phyloP scores from a whole-genome alignment of 2,888 invertebrate genomes.

The Morpho helenor region DNA sequence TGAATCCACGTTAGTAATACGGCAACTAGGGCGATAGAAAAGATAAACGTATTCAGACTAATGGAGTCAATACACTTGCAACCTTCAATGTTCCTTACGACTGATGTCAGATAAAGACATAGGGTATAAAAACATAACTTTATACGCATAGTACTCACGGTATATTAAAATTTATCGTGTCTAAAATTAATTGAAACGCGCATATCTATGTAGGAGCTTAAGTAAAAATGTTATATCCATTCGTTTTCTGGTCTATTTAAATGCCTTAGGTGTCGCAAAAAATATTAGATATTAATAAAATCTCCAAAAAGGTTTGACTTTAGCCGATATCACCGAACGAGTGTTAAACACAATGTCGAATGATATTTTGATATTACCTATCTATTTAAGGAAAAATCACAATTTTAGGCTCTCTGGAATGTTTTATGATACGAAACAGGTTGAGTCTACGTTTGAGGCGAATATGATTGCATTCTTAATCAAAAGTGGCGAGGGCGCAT shows the following conservation, averaged over 20 bases:
- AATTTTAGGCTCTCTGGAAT: slow-evolving; percentile 15
- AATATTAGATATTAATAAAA: too few species aligned
- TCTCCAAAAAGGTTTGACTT: too few species aligned
- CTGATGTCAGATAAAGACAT: slow-evolving; percentile 73
- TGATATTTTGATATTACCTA: background rate
- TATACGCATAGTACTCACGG: slow-evolving; percentile 34
- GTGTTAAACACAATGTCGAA: too few species aligned
- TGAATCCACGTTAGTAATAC: slow-evolving; percentile 34
- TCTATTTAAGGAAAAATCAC: slow-evolving; percentile 1
- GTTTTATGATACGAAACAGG: slow-evolving; percentile 16
- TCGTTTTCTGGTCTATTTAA: too few species aligned
- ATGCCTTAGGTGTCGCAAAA: too few species aligned
- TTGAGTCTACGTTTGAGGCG: slow-evolving; percentile 16
- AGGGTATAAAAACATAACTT: slow-evolving; percentile 67
- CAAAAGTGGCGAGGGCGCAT: slow-evolving; percentile 48
- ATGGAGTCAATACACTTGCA: slow-evolving; percentile 75
- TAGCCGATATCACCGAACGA: too few species aligned
- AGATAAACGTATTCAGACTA: slow-evolving; percentile 71
- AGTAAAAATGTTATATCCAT: too few species aligned
- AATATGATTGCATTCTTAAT: slow-evolving; percentile 49
- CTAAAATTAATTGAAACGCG: background rate
- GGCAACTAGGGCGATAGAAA: slow-evolving; percentile 52
- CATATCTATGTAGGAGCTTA: too few species aligned
- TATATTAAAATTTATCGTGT: background rate
- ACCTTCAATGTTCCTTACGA: slow-evolving; percentile 75